These are phyloP conservation scores for Meiosimyza platycephala DNA, from an alignment of 2,888 invertebrate species.

Conservation along the genomic window DNA sequence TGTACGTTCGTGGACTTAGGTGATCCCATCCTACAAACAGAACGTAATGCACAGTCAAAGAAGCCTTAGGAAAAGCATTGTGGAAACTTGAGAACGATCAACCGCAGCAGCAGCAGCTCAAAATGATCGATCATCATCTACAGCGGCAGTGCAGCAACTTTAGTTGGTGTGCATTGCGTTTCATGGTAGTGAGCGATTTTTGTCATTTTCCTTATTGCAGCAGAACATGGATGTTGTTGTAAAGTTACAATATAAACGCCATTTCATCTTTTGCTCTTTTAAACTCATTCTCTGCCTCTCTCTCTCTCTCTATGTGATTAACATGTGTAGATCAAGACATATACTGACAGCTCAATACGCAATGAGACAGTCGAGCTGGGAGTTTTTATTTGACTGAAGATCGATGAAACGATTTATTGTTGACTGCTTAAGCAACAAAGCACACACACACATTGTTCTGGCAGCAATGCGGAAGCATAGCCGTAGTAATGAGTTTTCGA, in stretches of 20 bases:
- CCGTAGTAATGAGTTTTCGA: not conserved
- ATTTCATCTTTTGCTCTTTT: not conserved
- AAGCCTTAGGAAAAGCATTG: conserved; percentile 6
- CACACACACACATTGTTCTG: not conserved
- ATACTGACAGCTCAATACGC: conserved; percentile 51
- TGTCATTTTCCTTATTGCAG: too few species aligned
- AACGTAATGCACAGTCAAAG: conserved; percentile 6
- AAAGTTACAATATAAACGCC: too few species aligned
- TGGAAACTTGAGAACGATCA: conserved; percentile 22
- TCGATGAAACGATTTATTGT: conserved; percentile 28
- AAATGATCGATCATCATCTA: conserved; percentile 33
- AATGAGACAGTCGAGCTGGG: conserved; percentile 11
- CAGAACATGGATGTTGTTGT: too few species aligned
- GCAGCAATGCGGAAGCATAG: not conserved
- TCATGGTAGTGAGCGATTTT: too few species aligned
- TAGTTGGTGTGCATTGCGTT: not conserved
- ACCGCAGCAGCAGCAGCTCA: not conserved
- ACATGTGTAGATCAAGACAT: conserved; percentile 49
- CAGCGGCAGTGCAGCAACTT: not conserved
- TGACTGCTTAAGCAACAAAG: not conserved
- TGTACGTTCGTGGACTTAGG: not conserved
- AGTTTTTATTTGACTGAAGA: conserved; percentile 7
- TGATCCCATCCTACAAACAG: not conserved
- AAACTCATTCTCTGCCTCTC: not conserved
- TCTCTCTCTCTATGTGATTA: conserved; percentile 32